A percentile compares a stretch with the other conserved stretches of the same genome.
Evolutionary conservation across 2,888 invertebrate species (phyloP).

Genomic region (Standfussiana lucernea): DNA sequence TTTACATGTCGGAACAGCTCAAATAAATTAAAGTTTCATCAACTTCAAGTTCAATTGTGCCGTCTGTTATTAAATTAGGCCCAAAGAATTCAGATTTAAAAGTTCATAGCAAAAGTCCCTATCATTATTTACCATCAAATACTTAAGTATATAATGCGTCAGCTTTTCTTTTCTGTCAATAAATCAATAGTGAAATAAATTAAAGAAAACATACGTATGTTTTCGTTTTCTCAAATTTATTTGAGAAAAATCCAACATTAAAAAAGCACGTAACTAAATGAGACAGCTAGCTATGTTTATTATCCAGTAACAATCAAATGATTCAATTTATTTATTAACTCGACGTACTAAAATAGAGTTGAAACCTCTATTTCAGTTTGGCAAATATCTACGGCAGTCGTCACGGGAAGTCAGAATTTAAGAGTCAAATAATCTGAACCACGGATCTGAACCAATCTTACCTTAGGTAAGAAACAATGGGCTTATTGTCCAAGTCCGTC

Average conservation of each 20-base stretch:
- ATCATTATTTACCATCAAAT: neutral
- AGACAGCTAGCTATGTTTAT: constrained; percentile 34
- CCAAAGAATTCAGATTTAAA: neutral
- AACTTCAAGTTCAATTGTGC: no score
- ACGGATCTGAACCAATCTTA: neutral
- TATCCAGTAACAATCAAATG: constrained; percentile 34
- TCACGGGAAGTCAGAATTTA: neutral
- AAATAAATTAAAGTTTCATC: neutral
- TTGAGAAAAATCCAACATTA: neutral
- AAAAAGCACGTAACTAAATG: constrained; percentile 17
- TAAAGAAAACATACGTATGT: neutral
- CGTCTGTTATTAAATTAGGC: neutral
- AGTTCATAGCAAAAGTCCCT: neutral
- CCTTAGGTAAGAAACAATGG: neutral
- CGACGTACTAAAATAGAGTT: constrained; percentile 1
- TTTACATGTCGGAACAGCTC: neutral
- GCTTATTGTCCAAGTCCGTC: neutral
- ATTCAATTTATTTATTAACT: constrained; percentile 33
- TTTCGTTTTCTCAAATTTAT: neutral
- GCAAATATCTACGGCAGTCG: neutral
- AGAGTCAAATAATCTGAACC: no score
- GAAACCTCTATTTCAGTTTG: constrained; percentile 7
- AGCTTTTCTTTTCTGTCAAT: neutral
- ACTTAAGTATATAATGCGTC: neutral
- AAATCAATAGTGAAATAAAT: constrained; percentile 2